These are phyloP conservation scores for Acestrorhynchus altus DNA, from an alignment of 2,797 vertebrate species.

Conservation along the genomic window DNA sequence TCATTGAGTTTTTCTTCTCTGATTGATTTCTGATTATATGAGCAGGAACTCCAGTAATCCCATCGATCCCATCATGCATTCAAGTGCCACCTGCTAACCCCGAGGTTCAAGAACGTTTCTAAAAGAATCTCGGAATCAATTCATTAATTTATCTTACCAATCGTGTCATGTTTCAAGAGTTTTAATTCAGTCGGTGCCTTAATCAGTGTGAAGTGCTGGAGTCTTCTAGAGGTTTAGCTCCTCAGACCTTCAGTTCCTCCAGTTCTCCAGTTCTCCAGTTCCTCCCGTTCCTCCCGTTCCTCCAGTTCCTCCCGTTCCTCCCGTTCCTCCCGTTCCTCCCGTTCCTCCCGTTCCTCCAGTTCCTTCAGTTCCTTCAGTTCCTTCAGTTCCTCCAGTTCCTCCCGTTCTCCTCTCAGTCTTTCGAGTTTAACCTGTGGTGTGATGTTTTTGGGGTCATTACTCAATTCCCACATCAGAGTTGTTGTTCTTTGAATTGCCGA, in stretches of 20 bases:
- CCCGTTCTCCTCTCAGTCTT: neutral
- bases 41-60: neutral
- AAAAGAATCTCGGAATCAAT: too few species aligned
- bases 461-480: neutral
- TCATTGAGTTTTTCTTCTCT: neutral
- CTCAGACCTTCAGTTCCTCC: too few species aligned
- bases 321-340: too few species aligned
- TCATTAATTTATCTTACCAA: too few species aligned
- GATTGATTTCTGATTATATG: conserved; percentile 37
- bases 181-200: conserved; percentile 29
- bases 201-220: neutral
- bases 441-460: too few species aligned
- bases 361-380: too few species aligned
- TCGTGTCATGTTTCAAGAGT: neutral
- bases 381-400: neutral
- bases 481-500: neutral
- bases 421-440: neutral
- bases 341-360: too few species aligned
- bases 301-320: too few species aligned
- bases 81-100: neutral
- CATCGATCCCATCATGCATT: neutral
- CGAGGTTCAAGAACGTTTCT: too few species aligned
- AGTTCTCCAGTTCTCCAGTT: too few species aligned
- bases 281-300: too few species aligned
- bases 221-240: neutral